Conservation (phyloP, 2,113 vertebrate species). For the Pavo muticus region DNA sequence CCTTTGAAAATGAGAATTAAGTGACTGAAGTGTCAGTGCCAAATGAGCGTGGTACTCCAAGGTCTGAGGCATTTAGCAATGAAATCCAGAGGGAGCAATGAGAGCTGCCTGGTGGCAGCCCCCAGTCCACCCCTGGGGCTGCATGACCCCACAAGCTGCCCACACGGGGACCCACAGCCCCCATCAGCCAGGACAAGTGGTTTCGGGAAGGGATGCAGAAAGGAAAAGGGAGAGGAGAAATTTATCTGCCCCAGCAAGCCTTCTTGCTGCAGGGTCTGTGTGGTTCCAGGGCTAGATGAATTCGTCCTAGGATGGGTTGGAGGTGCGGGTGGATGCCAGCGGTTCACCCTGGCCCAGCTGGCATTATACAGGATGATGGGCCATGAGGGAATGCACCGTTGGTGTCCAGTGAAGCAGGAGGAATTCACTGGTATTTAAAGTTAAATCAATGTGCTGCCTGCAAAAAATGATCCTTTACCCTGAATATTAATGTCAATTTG, state of each 20-base stretch:
- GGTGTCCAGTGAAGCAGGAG: background rate
- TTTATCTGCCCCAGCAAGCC: background rate
- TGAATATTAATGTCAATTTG: conserved; percentile 63
- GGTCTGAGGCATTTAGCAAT: background rate
- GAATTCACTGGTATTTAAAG: conserved; percentile 39
- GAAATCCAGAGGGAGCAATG: background rate
- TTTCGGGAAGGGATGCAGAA: background rate
- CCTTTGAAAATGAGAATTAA: conserved; percentile 62
- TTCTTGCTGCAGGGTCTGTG: background rate
- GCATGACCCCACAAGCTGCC: fast-evolving
- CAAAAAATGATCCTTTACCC: conserved; percentile 38
- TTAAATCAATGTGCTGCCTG: conserved; percentile 31
- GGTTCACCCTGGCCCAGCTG: background rate
- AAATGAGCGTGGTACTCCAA: conserved; percentile 24
- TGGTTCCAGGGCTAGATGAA: background rate
- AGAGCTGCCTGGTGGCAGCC: background rate
- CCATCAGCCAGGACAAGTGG: fast-evolving
- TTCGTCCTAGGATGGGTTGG: background rate
- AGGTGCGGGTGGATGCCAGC: background rate
- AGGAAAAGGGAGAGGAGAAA: background rate
- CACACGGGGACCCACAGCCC: fast-evolving
- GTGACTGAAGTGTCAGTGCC: conserved; percentile 30
- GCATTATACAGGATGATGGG: background rate
- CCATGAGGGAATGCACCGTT: background rate
- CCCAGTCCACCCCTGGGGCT: background rate